Evolutionary conservation across 2,113 vertebrate genomes (phyloP).

Genomic region (Cardinalis cardinalis): DNA sequence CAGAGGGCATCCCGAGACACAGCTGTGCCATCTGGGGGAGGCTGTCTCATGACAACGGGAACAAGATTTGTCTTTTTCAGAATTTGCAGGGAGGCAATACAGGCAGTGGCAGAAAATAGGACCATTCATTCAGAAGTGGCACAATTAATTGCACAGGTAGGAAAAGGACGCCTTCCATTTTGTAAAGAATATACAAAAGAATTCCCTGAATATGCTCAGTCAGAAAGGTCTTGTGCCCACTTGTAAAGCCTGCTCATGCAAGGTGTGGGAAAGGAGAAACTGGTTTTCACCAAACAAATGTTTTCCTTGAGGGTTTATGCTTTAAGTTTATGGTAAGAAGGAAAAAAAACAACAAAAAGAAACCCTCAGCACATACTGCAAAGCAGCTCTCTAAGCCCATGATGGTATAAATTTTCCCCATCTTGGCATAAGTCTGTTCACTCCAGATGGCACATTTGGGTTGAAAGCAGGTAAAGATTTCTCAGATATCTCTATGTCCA

Average conservation of each 20-base stretch:
- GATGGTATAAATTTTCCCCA: background rate
- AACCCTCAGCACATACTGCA: background rate
- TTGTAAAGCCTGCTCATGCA: background rate
- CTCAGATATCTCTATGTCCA: background rate
- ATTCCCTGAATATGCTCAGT: background rate
- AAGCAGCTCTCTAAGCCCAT: conserved; percentile 3
- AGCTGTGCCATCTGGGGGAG: conserved; percentile 57
- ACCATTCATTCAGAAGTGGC: background rate
- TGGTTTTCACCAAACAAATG: conserved; percentile 21
- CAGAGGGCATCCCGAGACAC: conserved; percentile 43
- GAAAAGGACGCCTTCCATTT: background rate
- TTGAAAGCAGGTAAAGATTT: conserved; percentile 24
- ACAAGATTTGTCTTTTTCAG: conserved; percentile 27
- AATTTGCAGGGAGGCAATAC: conserved; percentile 4
- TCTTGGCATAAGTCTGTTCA: conserved; percentile 9
- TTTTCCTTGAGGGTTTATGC: conserved; percentile 1
- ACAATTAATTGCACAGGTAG: background rate
- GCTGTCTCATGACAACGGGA: conserved; percentile 16
- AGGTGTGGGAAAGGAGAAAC: background rate
- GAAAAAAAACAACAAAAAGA: too few relatives aligned
- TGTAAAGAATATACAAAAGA: background rate
- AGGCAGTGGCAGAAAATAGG: background rate
- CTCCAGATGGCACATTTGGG: conserved; percentile 17
- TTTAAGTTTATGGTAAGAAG: background rate
- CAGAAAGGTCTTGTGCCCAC: background rate